Evolutionary conservation across 2,888 invertebrate species (phyloP), one percentile per base, ranked within the genome.

Genomic region (Linyphia triangularis): DNA sequence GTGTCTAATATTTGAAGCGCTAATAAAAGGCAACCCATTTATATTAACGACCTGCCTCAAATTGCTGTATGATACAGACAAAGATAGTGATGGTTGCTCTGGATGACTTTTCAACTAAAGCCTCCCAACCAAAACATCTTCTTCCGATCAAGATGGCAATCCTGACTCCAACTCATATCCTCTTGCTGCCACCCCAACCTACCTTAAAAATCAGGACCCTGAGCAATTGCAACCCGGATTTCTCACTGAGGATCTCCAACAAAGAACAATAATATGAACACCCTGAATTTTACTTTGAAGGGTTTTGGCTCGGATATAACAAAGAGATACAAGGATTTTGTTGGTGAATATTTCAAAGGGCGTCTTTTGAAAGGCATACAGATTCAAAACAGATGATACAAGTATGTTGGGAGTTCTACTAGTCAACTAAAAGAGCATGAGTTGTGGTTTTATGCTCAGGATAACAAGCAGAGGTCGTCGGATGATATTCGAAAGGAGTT

Each of bases 321-420:
- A 0, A n/a, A n/a, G 16, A 43, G 19, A 13, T 57, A 63, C 26
- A 51, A 65, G 22, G 43, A 24, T 7, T 89, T 83, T 37, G 78
- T 90, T 24, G 57, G 70, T 9, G 59, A 65, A 1, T 57, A 73
- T 30, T 78, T 85, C 22, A 89, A 75, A 43, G 40, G 9, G 1
- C 43, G 57, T 19, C 37, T 91, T 7, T 33, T 83, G 24, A 63
- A 63, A 22, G 90, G 91, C 0, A 22, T 91, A 6, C 75, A 78
- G 69, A 73, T 91, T 59, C 89, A 88, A 6, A 89, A 88, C n/a
- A 83, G 91, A 9, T 9, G 70, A 0, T 91, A 90, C 72, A 81
- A 90, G n/a, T 91, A 91, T 89, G 75, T 91, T 26, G 91, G 91
- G 9, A 89, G 90, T 59, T 91, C 91, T 0, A 91, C 90, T 37